Evolutionary conservation across 2,113 vertebrate species (phyloP), one percentile per base, ranked within the genome.

Genomic region (Scomber japonicus): DNA sequence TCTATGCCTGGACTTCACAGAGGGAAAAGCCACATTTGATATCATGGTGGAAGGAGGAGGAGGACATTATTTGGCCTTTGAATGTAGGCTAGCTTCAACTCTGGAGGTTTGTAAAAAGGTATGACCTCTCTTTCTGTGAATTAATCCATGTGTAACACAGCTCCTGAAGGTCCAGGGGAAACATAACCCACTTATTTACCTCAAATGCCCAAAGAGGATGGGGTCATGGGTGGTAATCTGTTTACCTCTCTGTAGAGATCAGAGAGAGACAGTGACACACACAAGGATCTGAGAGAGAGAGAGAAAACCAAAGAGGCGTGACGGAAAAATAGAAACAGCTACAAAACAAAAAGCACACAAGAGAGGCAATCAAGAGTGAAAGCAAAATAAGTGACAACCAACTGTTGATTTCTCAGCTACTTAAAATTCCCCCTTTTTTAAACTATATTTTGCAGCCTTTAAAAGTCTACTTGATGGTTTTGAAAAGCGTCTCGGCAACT

Each of bases 181-280:
- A 68, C 63, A 74, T 11, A 27, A 19, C 1, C 17, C 35, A 67
- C 48, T 59, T 46, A 73, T 48, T 80, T 48, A 46, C 17, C n/a
- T 74, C 7, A 48, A 74, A 67, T n/a, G 56, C 17, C 27, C 4
- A 5, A 9, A 54, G 21, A 54, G 35, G 11, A n/a, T 3, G n/a
- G 9, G 60, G 49, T 69, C 57, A 15, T 8, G 8, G 0, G 31
- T 15, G 35, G 35, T 55, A 55, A 68, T 54, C 24, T 11, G 44
- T 54, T 67, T 14, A 48, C 49, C 5, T 11, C 5, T 11, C 24
- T 45, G 53, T 31, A 31, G 21, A 12, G 19, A 31, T 59, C 49
- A 50, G 49, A 68, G 49, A 68, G 3, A 71, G 27, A 62, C 3
- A 13, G 30, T 31, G 17, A 60, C n/a, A 60, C 2, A 64, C 24